Evolutionary conservation across 2,888 invertebrate genomes (phyloP), one percentile per base, ranked within the genome.

Genomic region (Luperina nickerlii): DNA sequence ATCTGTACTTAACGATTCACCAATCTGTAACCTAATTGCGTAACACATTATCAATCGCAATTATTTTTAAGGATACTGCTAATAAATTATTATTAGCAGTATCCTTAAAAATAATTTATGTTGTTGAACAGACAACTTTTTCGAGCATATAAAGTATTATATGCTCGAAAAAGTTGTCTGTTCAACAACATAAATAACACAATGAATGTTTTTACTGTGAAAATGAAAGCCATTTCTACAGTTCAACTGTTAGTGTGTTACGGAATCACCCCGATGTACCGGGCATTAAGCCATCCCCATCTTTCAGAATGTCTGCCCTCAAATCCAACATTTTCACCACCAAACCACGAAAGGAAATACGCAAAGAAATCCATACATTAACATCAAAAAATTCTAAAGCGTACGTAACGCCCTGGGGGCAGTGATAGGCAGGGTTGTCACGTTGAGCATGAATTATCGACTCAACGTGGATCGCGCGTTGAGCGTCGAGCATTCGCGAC

Each of bases 371-470:
- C 24, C 62, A 74, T n/a, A 62, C 20, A 69, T 72, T 69, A 57
- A 32, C 54, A 73, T 81, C 13, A 66, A 71, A 84, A 86, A 87
- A 74, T 15, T 76, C 74, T 54, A 72, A 86, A 79, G 15, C 48
- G 45, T 78, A 32, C 13, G 72, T 73, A 76, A 84, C 75, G 69
- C 84, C 87, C 87, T 66, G 38, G 81, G 84, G 85, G 48, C 62
- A 62, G 38, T 79, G 84, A 87, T 87, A 85, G 76, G 75, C 76
- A 45, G 67, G 42, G 71, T 60, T 82, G 86, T 86, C 86, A 70
- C 85, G 54, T 63, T 54, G 84, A 69, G 63, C 75, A 74, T 87
- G 86, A 88, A 81, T 87, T 87, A 88, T 87, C 75, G 87, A 74
- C 77, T 78, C 77, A 75, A 88, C 88, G 87, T 83, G 87, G 51